Base-by-base conservation (phyloP, 2,797 vertebrate genomes). In the Pempheris klunzingeri region DNA sequence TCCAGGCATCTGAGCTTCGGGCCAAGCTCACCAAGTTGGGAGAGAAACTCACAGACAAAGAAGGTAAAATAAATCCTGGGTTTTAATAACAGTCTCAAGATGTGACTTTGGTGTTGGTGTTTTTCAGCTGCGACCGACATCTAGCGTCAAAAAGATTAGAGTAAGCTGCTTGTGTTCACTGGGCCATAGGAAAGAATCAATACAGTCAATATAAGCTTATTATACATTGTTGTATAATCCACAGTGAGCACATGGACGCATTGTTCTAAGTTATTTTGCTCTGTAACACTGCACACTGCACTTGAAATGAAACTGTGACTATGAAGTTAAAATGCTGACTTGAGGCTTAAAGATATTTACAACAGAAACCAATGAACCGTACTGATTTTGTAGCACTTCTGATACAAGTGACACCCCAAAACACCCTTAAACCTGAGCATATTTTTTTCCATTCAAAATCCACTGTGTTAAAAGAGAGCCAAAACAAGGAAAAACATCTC, bases 11-110 rank as follows among this genome's bases (percentile, higher is more conserved):
- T 0, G 98, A 99, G 90, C 94, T 99, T 15, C 92, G 95, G 17
- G 91, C 97, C 65, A 99, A 99, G 79, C 97, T 99, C 67, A 98
- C 94, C 8, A 91, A 80, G 7, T 81, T 99, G 1, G 98, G 98
- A 43, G 98, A 99, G 92, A 98, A 97, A 81, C 96, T 99, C 15
- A 96, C 96, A 0, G 54, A 96, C 76, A 96, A 96, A 82, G 98
- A 99, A 96, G 98, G 98, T 98, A 94, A 77, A 52, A 38, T 10
- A 4, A 12, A 58, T 0, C 18, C 26, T 1, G 11, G 43, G n/a
- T 61, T 5, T 50, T 3, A 6, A 36, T 36, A n/a, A 24, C 3
- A 55, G 46, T 8, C 17, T 49, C 10, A 22, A 36, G 43, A 18
- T 18, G 8, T n/a, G 46, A 38, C 32, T 43, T 14, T 34, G 32